Conservation (phyloP, 2,113 vertebrate genomes). For the Amblyopsis rosae region DNA sequence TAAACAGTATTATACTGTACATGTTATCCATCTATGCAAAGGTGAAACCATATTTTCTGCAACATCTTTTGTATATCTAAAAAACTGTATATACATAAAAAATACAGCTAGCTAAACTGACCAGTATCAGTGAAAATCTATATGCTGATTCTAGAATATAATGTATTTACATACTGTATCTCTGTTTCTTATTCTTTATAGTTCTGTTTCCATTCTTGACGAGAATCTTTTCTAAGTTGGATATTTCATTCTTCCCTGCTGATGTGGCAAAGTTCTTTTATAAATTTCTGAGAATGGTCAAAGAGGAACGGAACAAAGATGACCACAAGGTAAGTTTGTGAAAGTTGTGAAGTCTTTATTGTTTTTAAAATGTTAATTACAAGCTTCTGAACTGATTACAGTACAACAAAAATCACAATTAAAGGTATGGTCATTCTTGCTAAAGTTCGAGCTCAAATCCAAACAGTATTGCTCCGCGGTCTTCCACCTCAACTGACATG, state of each 20-base stretch:
- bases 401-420: not conserved
- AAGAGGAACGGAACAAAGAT: constrained; percentile 41
- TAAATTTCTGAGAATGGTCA: constrained; percentile 50
- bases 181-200: constrained; percentile 13
- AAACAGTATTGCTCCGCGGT: no score
- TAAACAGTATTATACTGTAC: no score
- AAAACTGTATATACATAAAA: no score
- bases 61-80: no score
- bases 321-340: constrained; percentile 35
- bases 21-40: no score
- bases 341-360: not conserved
- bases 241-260: constrained; percentile 45
- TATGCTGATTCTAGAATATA: not conserved
- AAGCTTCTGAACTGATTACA: not conserved
- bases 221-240: constrained; percentile 49
- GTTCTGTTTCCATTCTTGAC: constrained; percentile 61
- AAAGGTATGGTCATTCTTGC: no score
- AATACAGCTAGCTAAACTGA: no score
- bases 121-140: no score
- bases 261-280: constrained; percentile 54
- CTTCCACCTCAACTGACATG: no score
- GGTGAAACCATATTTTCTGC: no score
- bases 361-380: not conserved
- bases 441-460: no score
- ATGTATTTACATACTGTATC: not conserved